Base-by-base conservation (phyloP, 2,888 invertebrate genomes). In the Cosmopolites sordidus region DNA sequence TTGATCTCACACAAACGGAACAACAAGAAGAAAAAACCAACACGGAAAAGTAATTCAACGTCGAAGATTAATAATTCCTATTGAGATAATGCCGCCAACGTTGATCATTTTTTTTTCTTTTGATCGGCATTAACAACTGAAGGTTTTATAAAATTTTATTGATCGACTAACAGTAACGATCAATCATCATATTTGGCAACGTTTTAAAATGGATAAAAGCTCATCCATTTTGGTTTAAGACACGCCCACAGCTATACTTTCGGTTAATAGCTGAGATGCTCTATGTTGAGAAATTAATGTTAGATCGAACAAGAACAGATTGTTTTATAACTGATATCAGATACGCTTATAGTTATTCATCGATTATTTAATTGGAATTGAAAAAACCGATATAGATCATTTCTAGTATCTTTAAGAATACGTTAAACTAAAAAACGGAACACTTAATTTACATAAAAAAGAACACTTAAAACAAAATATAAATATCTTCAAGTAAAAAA, bases 101-200 rank as follows among this genome's bases (percentile, higher is more conserved):
- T 33, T 22, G 22, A 5, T 22, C 22, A 5, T 22, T 22, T 22
- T 22, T 22, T 33, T 33, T 33, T n/a, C 11, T 33, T 12, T 33
- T 11, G 33, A 33, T 12, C 33, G 22, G 22, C 22, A 22, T 22
- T 22, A 22, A 33, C 33, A 33, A 33, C 8, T 33, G 33, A 33
- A 33, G 33, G 11, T 33, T 33, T 12, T n/a, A 33, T 33, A 49
- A 41, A 38, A 27, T 17, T 40, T 43, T 54, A 46, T 50, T 50
- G 43, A 54, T 54, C 45, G 16, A 9, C 27, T 12, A 15, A 22
- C 29, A 17, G 27, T 8, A 16, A 16, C 54, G 50, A 54, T 54
- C 54, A 38, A 54, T 54, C 54, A 54, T 54, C 16, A 41, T 43
- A 54, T 49, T 50, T 54, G 54, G 54, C 54, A 54, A 54, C 43